Percentiles rank a stretch among this genome's conserved stretches.
phyloP scores from a whole-genome alignment of 2,797 vertebrate genomes.

The Tapirus indicus region DNA sequence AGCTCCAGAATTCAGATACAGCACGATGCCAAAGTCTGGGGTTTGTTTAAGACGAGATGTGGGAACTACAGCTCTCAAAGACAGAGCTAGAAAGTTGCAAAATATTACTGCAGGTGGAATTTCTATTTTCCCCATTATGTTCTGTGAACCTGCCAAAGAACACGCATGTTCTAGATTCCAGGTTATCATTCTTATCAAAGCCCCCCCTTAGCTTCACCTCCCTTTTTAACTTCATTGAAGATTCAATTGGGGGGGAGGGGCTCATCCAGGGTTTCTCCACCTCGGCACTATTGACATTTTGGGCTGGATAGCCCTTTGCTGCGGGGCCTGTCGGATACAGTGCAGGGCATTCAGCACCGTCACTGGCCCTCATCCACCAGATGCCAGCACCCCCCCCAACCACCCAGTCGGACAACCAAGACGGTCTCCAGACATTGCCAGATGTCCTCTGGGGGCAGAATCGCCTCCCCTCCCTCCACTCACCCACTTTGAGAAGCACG shows the following conservation, averaged over 20 bases:
- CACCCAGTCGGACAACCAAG: too few relatives aligned
- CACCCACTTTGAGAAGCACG: not conserved
- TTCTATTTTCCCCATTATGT: rapidly evolving
- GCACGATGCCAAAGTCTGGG: not conserved
- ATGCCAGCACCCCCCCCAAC: not conserved
- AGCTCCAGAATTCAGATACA: not conserved
- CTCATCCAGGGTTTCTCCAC: not conserved
- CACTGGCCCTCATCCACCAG: not conserved
- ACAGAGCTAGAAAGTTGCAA: rapidly evolving
- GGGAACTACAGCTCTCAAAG: not conserved
- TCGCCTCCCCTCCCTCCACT: rapidly evolving
- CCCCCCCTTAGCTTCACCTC: not conserved
- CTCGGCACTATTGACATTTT: rapidly evolving
- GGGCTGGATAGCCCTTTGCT: not conserved
- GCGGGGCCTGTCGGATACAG: too few relatives aligned
- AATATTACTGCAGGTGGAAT: rapidly evolving
- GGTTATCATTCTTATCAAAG: not conserved
- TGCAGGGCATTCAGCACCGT: not conserved
- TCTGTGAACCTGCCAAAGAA: rapidly evolving
- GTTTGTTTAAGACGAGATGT: too few relatives aligned
- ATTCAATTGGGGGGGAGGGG: not conserved
- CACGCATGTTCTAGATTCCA: rapidly evolving
- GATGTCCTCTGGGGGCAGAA: not conserved
- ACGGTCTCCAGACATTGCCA: not conserved
- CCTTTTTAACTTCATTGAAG: not conserved